Base-by-base conservation (phyloP, 2,888 invertebrate genomes). In the Acholoe squamosa region DNA sequence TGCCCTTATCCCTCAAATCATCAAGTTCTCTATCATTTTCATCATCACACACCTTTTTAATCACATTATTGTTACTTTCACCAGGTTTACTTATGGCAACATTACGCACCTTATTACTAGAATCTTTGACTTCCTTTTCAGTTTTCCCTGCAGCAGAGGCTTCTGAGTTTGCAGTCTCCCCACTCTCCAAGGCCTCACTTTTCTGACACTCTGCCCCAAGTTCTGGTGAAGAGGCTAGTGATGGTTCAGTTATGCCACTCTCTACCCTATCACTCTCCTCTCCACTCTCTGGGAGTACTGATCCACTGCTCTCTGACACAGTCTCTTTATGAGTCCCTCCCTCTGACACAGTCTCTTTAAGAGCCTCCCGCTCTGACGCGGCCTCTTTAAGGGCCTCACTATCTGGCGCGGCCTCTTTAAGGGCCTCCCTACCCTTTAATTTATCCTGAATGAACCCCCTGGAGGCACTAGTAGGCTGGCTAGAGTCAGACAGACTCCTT, bases 51-150 rank as follows among this genome's bases (percentile, higher is more conserved):
- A 28, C 25, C 19, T 14, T 10, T 80, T 33, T 80, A 34, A 34
- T 28, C 34, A 80, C 80, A 80, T 80, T 80, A 43, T 80, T 80
- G n/a, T 34, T 80, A 80, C 80, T 43, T 10, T 43, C 80, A 34
- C 22, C 19, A 19, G 14, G 22, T 80, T 80, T 16, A 80, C 43
- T 80, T 43, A 76, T 28, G 31, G 0, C 0, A 25, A 43, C 33
- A 80, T 25, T 22, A 28, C 3, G 43, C 28, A 7, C 76, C 34
- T 43, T 19, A 34, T n/a, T 22, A 80, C 34, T 33, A 33, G 80
- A 22, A 14, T 71, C 71, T 71, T 14, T 71, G 71, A 71, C 3
- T n/a, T 71, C 71, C 25, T 43, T 10, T 10, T 43, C 43, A 43
- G 43, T 10, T 10, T 43, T 43, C 43, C n/a, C n/a, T n/a, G 3